A percentile compares a stretch with the other conserved stretches of the same genome.
Conservation (phyloP, 2,113 vertebrate species). For the Rhinopomastus cyanomelas region DNA sequence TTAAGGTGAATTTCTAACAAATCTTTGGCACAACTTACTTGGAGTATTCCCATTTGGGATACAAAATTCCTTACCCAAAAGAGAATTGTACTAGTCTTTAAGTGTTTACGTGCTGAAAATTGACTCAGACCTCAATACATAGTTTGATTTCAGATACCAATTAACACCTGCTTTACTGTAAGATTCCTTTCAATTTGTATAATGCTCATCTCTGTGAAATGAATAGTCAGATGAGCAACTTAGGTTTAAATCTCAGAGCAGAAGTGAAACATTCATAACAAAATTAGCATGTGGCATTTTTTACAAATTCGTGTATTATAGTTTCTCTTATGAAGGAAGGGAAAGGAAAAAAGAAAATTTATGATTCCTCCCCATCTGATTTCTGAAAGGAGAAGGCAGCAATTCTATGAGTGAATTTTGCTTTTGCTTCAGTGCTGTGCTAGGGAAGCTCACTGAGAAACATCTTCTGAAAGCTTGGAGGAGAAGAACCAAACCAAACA, state of each 20-base stretch:
- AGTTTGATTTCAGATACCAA: neutral
- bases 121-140: neutral
- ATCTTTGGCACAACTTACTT: neutral
- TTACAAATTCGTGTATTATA: neutral
- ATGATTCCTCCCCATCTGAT: neutral
- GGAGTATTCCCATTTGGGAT: neutral
- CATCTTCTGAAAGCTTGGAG: neutral
- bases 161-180: neutral
- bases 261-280: neutral
- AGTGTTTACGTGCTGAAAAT: neutral
- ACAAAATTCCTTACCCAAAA: neutral
- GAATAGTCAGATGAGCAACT: neutral
- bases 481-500: rapidly evolving
- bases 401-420: neutral
- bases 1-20: neutral
- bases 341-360: neutral
- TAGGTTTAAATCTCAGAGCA: neutral
- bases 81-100: neutral
- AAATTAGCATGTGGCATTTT: neutral
- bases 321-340: neutral
- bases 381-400: neutral
- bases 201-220: neutral
- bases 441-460: neutral
- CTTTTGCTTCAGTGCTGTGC: neutral
- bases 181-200: neutral